phyloP scores from a whole-genome alignment of 2,113 vertebrate species.

The Sylvilagus bachmani region DNA sequence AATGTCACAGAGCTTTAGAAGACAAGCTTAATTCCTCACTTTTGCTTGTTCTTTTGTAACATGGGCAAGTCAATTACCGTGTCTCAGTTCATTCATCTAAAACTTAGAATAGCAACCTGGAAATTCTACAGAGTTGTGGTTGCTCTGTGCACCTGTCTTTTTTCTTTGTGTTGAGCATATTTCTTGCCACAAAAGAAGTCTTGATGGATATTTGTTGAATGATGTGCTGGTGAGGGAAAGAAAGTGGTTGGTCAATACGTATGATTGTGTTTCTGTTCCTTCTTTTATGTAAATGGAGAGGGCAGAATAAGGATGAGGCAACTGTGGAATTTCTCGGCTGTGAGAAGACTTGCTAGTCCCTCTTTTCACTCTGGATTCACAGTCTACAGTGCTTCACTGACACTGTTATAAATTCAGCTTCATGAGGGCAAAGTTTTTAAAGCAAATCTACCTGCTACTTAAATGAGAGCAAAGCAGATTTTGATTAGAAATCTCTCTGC shows the following conservation, averaged over 20 bases:
- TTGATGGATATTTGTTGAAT: background rate
- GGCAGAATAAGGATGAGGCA: background rate
- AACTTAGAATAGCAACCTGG: background rate
- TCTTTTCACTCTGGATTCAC: background rate
- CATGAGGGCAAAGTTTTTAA: background rate
- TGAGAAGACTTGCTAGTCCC: background rate
- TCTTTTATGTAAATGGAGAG: background rate
- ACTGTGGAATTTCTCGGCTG: background rate
- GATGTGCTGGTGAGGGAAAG: background rate
- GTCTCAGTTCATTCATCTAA: background rate
- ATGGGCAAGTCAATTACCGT: background rate
- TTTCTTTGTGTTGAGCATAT: background rate
- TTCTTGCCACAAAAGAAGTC: background rate
- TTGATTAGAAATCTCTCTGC: slow-evolving; percentile 33
- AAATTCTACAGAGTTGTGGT: background rate
- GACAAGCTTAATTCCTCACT: background rate
- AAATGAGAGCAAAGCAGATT: slow-evolving; percentile 44
- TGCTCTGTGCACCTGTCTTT: background rate
- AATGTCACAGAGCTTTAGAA: background rate
- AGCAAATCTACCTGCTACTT: background rate
- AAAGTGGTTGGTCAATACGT: background rate
- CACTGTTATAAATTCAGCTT: slow-evolving; percentile 37
- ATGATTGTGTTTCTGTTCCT: background rate
- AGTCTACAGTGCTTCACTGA: background rate
- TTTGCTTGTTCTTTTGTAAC: slow-evolving; percentile 1